Evolutionary conservation across 2,888 invertebrate species (phyloP).

Genomic region (Actias luna): DNA sequence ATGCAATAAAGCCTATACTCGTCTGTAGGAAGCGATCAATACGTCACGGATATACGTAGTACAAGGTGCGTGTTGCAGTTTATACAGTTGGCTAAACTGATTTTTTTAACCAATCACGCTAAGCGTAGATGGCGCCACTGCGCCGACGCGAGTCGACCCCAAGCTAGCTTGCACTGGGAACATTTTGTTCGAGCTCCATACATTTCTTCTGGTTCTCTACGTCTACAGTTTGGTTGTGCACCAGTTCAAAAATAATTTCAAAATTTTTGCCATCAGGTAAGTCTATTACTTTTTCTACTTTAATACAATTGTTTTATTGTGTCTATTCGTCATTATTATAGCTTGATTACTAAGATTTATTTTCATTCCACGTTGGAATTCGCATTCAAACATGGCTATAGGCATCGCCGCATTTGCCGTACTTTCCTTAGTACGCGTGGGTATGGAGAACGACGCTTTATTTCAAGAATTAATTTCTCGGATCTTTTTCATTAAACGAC

Average conservation of each 20-base stretch:
- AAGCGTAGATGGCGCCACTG: slow-evolving; percentile 70
- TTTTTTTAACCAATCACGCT: slow-evolving; percentile 59
- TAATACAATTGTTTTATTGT: slow-evolving; percentile 58
- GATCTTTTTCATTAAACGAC: slow-evolving; percentile 72
- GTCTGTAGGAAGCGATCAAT: slow-evolving; percentile 25
- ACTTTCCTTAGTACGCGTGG: slow-evolving; percentile 79
- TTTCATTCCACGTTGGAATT: slow-evolving; percentile 80
- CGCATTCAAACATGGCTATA: slow-evolving; percentile 80
- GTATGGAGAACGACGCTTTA: slow-evolving; percentile 74
- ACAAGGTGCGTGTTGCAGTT: slow-evolving; percentile 53
- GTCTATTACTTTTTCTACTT: slow-evolving; percentile 66
- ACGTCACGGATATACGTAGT: slow-evolving; percentile 79
- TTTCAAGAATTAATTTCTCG: slow-evolving; percentile 80
- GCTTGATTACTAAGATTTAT: slow-evolving; percentile 55
- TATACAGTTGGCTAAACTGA: slow-evolving; percentile 63
- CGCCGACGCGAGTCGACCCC: slow-evolving; percentile 76
- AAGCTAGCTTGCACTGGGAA: slow-evolving; percentile 79
- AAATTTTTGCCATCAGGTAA: slow-evolving; percentile 82
- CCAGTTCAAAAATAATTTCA: slow-evolving; percentile 80
- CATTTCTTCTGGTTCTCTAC: slow-evolving; percentile 82
- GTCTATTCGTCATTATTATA: slow-evolving; percentile 55
- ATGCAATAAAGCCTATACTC: slow-evolving; percentile 38
- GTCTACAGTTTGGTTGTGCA: slow-evolving; percentile 81
- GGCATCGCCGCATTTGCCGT: slow-evolving; percentile 75
- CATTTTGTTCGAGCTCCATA: slow-evolving; percentile 81